Base-by-base conservation (phyloP, 2,888 invertebrate species). In the Harpalus rufipes region DNA sequence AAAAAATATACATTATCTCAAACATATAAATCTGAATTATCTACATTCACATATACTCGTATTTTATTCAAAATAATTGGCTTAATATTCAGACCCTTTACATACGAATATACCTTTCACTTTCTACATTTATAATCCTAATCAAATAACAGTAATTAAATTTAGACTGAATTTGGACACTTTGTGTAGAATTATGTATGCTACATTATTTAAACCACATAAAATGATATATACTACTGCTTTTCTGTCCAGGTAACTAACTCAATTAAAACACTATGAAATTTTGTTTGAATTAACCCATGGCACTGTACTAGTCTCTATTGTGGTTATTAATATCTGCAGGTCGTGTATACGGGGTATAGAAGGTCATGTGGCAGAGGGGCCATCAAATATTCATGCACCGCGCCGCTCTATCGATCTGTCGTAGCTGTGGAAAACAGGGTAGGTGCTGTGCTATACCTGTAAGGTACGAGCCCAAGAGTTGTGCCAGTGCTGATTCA, bases 311-410 rank as follows among this genome's bases (percentile, higher is more conserved):
- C 5, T 10, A 12, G 44, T 10, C 44, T 12, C 12, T 51, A 12
- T 51, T 12, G 44, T 51, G 44, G 51, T 76, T 76, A 76, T 76
- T 76, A 76, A 76, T 76, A 76, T 10, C 68, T 25, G 8, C 51
- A 21, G 18, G 76, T 76, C 12, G 8, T 16, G 7, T 10, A 51
- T 8, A 21, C 18, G 59, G 63, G 68, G 72, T 81, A 76, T 61
- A 76, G 81, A 81, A 85, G 84, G 84, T 84, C 84, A 85, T 76
- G 81, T 81, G 72, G 63, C 65, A 88, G 87, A 85, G 88, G 89
- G 88, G 88, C 87, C 88, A 90, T 90, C 89, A 90, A 90, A 90
- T 90, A 90, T 90, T 90, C 90, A 90, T 90, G 89, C 88, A 88
- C 87, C 76, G 87, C 88, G 88, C 87, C 87, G 89, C 89, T 89